Evolutionary conservation across 2,888 invertebrate species (phyloP), one percentile per base, ranked within the genome.

Genomic region (Odontocolon sp.): DNA sequence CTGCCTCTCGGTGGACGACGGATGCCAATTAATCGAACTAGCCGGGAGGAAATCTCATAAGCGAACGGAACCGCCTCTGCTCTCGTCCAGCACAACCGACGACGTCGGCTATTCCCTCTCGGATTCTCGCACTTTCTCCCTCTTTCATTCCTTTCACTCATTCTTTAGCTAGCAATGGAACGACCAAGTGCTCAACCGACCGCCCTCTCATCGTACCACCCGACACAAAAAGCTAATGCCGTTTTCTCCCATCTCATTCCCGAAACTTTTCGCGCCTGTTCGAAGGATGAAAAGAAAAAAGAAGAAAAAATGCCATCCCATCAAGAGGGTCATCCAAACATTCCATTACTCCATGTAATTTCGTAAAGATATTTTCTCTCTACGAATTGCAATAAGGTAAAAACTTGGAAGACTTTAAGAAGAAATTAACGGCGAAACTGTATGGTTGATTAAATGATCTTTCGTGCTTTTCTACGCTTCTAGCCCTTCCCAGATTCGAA

Each of bases 1-100:
- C 56, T 16, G 18, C 45, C 21, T 11, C 23, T 31, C n/a, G 56
- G 31, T 38, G 11, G 52, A 63, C 50, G 69, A 42, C 33, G 40
- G 26, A 52, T 31, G 59, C 69, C 75, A 75, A 75, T 75, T 75
- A 75, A 75, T 75, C 57, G 69, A 75, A 64, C 75, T 57, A 52
- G 57, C 40, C 64, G 36, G 63, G 57, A 64, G 69, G 64, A 75
- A 75, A 75, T 64, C 52, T 75, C 57, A 61, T 56, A 61, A 74
- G 63, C 56, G 68, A 47, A 36, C 47, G 52, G 23, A 36, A 52
- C 33, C 64, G 38, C 28, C 59, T 31, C 26, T 6, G 14, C 28
- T 40, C 36, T 14, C 6, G 33, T 52, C 67, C n/a, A 54, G 59
- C 3, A 14, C 18, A 54, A 16, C 8, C 47, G 45, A 45, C 56